Evolutionary conservation across 2,113 vertebrate species (phyloP).

Genomic region (Thamnaconus septentrionalis): DNA sequence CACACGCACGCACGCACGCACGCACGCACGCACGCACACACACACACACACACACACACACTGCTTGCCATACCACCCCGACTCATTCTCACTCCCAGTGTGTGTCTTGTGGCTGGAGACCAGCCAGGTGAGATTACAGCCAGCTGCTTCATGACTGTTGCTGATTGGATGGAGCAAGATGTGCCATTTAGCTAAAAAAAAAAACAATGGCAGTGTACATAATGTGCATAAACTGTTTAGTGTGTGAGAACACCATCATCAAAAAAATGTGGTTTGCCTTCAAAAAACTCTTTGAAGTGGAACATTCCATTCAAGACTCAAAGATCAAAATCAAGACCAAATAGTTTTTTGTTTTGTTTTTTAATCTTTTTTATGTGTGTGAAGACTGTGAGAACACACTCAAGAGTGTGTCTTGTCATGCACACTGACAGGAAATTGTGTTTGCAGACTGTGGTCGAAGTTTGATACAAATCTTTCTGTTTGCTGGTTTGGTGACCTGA

Average conservation of each 20-base stretch:
- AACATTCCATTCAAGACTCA: neutral
- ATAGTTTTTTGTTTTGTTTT: neutral
- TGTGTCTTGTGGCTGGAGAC: slow-evolving; percentile 20
- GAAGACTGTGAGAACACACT: neutral
- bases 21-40: neutral
- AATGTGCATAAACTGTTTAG: no score
- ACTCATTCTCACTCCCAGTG: slow-evolving; percentile 50
- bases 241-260: no score
- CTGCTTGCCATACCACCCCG: neutral
- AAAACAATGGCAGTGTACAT: no score
- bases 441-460: neutral
- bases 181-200: no score
- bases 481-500: neutral
- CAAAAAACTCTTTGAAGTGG: no score
- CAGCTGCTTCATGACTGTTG: slow-evolving; percentile 35
- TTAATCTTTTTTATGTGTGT: neutral
- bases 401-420: neutral
- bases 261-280: no score
- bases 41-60: neutral
- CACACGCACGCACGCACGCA: no score
- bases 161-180: slow-evolving; percentile 3
- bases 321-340: neutral
- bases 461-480: neutral
- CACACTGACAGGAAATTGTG: neutral
- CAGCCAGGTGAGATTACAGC: slow-evolving; percentile 29